A percentile compares a stretch with the other conserved stretches of the same genome.
phyloP scores from a whole-genome alignment of 2,113 vertebrate genomes.

The Herpailurus yagouaroundi region DNA sequence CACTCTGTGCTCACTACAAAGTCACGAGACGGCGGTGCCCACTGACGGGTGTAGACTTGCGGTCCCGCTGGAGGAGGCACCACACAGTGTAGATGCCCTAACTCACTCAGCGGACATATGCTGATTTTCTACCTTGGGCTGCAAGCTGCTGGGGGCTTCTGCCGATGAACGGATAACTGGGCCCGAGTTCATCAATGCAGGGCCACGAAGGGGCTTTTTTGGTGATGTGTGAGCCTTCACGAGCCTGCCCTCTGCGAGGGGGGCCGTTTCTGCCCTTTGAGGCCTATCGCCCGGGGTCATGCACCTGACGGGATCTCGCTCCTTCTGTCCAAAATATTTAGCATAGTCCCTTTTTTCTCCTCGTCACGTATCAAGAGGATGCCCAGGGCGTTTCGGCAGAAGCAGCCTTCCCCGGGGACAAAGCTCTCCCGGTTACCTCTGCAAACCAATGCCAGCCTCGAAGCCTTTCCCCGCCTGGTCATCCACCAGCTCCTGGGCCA shows the following conservation, averaged over 20 bases:
- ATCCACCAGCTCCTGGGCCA: accelerated
- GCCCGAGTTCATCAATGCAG: background rate
- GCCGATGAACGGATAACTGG: accelerated
- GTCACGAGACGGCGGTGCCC: accelerated
- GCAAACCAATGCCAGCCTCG: background rate
- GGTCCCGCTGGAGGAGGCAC: accelerated
- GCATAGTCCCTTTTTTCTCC: background rate
- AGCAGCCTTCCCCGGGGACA: background rate
- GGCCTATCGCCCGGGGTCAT: background rate
- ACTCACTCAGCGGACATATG: accelerated
- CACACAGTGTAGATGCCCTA: accelerated
- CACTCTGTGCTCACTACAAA: background rate
- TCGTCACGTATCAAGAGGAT: accelerated
- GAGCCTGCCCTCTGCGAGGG: background rate
- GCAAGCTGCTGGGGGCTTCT: accelerated
- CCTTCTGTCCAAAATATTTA: background rate
- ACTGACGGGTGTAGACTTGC: accelerated
- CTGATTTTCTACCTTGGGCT: accelerated
- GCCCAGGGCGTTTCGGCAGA: accelerated
- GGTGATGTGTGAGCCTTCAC: background rate
- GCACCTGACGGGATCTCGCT: background rate
- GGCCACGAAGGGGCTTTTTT: background rate
- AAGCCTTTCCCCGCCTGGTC: accelerated
- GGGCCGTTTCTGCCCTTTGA: background rate
- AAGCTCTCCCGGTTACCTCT: background rate